phyloP scores from a whole-genome alignment of 1,140 invertebrate genomes.

The Theocolax elegans region DNA sequence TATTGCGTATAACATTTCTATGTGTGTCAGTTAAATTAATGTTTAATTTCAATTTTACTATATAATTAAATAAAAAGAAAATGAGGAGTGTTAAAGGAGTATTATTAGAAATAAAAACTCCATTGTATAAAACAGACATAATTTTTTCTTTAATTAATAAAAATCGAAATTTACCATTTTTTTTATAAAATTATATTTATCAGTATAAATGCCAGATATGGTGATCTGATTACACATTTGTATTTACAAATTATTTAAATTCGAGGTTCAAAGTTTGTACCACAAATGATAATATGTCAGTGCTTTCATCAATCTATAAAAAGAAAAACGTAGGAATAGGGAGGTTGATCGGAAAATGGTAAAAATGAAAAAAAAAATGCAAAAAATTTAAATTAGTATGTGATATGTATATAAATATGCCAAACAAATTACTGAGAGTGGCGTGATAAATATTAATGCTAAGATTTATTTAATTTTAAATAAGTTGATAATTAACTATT shows the following conservation, averaged over 20 bases:
- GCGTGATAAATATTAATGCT: not conserved
- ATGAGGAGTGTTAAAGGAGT: too few species aligned
- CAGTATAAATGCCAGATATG: conserved; percentile 17
- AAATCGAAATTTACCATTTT: conserved; percentile 19
- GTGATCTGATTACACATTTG: not conserved
- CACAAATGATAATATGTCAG: conserved; percentile 89
- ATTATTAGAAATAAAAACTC: not conserved
- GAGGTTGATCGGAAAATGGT: not conserved
- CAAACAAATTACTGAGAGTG: not conserved
- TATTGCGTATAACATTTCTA: too few species aligned
- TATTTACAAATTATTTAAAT: conserved; percentile 63
- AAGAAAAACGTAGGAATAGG: conserved; percentile 38
- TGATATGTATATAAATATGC: too few species aligned
- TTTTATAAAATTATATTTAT: conserved; percentile 18
- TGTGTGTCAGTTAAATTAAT: too few species aligned
- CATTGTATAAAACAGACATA: too few species aligned
- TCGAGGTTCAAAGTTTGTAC: conserved; percentile 79
- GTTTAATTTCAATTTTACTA: too few species aligned
- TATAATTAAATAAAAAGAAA: too few species aligned
- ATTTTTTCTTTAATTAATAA: conserved; percentile 23
- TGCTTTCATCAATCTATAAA: conserved; percentile 88
- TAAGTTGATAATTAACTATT: too few species aligned
- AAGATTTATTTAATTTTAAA: conserved; percentile 30
- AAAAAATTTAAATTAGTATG: not conserved
- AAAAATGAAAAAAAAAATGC: conserved; percentile 26